Evolutionary conservation across 2,113 vertebrate genomes (phyloP).

Genomic region (Pseudorhombus dupliciocellatus): DNA sequence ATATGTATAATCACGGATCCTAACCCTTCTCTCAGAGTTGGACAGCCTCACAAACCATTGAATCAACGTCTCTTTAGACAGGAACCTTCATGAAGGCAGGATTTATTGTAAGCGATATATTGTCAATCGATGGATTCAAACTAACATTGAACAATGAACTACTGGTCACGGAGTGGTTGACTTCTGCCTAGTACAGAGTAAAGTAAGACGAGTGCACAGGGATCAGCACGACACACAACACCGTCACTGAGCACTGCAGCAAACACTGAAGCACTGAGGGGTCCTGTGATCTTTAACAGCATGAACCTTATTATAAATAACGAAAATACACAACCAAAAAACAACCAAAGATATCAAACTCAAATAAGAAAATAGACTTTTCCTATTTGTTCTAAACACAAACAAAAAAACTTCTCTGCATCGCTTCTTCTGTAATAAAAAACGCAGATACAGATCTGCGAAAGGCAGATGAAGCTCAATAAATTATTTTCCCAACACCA

Average conservation of each 20-base stretch:
- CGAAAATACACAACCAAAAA: not conserved
- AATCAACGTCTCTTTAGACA: too few species aligned
- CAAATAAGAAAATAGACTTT: not conserved
- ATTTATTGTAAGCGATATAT: not conserved
- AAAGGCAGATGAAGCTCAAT: too few species aligned
- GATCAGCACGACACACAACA: slow-evolving; percentile 26
- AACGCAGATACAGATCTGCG: too few species aligned
- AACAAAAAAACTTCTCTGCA: not conserved
- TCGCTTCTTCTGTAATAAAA: too few species aligned
- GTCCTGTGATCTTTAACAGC: not conserved
- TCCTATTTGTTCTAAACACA: not conserved
- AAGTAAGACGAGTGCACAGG: not conserved
- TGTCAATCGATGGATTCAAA: not conserved
- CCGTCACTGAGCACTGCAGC: slow-evolving; percentile 31
- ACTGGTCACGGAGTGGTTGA: not conserved
- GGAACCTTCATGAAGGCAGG: not conserved
- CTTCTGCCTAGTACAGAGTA: slow-evolving; percentile 20
- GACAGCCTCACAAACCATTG: too few species aligned
- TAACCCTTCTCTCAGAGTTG: too few species aligned
- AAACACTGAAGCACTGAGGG: not conserved
- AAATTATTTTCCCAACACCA: too few species aligned
- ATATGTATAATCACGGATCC: too few species aligned
- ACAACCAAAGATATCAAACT: not conserved
- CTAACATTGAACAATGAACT: not conserved
- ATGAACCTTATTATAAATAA: too few species aligned